Base-by-base conservation (phyloP, 2,888 invertebrate species). In the Pyrgus malvae region DNA sequence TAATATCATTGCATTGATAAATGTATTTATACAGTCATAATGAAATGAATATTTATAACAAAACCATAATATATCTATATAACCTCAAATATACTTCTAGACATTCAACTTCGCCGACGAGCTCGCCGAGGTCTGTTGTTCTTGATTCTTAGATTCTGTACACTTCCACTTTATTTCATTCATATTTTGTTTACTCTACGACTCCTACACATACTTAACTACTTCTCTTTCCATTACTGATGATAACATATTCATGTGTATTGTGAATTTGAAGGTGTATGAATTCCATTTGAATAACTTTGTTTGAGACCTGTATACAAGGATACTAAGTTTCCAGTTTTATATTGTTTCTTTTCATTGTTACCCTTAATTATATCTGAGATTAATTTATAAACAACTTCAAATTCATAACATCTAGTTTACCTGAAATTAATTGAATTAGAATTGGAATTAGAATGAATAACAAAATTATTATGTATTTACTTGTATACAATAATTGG, bases 141-240 rank as follows among this genome's bases (percentile, higher is more conserved):
- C 40, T 55, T 65, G 31, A 29, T 65, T 63, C 60, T 45, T 41
- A 55, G 31, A 41, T 50, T n/a, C 40, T 49, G 25, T 38, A 11
- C 40, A 19, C 50, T 49, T 49, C 33, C 16, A 31, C n/a, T 42
- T 41, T 33, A 33, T 33, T 50, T 41, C 14, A 16, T 58, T 41
- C 23, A 33, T 56, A 68, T 70, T 68, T 58, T 53, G 70, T 70
- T 61, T 63, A 55, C 61, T 65, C 70, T 51, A 41, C 59, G 64
- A 73, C 64, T 67, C 65, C 56, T 66, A 75, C 76, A 76, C 74
- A 78, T 61, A 70, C 70, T 72, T n/a, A 56, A 62, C 59, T 66
- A 65, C 62, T 69, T 66, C 65, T 67, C 68, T 61, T 66, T 74
- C 70, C 71, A 70, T 69, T 62, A 74, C 74, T 74, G 58, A 66